Base-by-base conservation (phyloP, 2,113 vertebrate genomes). In the Chaetops frenatus region DNA sequence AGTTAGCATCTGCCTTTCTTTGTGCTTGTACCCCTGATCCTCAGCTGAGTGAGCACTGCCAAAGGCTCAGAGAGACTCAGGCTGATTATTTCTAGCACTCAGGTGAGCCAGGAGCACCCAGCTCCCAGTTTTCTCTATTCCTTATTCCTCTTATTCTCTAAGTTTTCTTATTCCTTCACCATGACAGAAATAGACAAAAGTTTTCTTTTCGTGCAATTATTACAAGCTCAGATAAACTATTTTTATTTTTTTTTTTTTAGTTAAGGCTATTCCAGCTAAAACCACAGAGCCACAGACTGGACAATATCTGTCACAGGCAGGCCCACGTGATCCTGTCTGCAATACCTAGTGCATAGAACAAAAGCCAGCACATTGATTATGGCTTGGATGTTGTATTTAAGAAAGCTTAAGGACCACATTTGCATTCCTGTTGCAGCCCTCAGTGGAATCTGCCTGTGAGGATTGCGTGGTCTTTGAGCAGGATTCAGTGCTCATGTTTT, bases 321-420 rank as follows among this genome's bases (percentile, higher is more conserved):
- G 81, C 64, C 73, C 90, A 82, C 40, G 22, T 88, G 82, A 51
- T 45, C 7, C 6, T 16, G 0, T 45, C 94, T 35, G 64, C 82
- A 81, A 71, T 90, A 96, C 90, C 93, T 96, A 58, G 64, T 38
- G 94, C 90, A 20, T 67, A 86, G 95, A 96, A 96, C 95, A 97
- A 96, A 96, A 96, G 90, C 44, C 94, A 88, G 88, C 79, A 64
- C 92, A 19, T 51, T 81, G 90, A 96, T 96, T 92, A 95, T 42
- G 91, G 90, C 90, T 86, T 78, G 91, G 91, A 20, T 93, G 95
- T 35, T 93, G 88, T 92, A 94, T 96, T 90, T 86, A 86, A 93
- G 92, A 48, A 91, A 77, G 90, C 92, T 88, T 24, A 60, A 93
- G 82, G 90, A 86, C 51, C 90, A 67, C 79, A 94, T 94, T 96